These are phyloP conservation scores for Streptopelia turtur DNA, from an alignment of 2,797 vertebrate species.

Conservation along the genomic window DNA sequence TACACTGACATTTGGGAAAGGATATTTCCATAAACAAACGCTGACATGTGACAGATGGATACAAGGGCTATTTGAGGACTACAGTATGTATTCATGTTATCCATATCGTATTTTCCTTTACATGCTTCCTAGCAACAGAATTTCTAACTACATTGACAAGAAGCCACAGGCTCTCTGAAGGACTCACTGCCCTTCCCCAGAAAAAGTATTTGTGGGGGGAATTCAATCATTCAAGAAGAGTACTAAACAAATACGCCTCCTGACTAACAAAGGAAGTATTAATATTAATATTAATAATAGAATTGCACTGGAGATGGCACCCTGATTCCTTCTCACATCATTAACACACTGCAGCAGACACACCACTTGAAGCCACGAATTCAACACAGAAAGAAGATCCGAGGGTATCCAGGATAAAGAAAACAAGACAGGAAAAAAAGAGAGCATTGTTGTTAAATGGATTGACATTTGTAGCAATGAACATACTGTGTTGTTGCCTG, in stretches of 20 bases:
- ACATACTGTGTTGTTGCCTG: background rate
- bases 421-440: background rate
- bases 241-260: background rate
- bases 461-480: background rate
- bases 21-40: conserved; percentile 35
- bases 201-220: background rate
- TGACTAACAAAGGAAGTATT: background rate
- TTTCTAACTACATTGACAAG: conserved; percentile 2
- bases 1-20: background rate
- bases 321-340: background rate
- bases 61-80: conserved; percentile 37
- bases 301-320: background rate
- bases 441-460: background rate
- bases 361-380: background rate
- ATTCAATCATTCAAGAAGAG: conserved; percentile 14
- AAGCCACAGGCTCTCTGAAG: background rate
- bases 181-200: background rate
- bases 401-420: background rate
- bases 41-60: conserved; percentile 39
- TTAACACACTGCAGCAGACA: background rate
- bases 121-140: conserved; percentile 56
- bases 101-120: background rate
- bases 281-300: background rate
- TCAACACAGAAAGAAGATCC: background rate
- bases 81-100: background rate